phyloP scores from a whole-genome alignment of 1,140 invertebrate genomes.

The Drosophila simulans region DNA sequence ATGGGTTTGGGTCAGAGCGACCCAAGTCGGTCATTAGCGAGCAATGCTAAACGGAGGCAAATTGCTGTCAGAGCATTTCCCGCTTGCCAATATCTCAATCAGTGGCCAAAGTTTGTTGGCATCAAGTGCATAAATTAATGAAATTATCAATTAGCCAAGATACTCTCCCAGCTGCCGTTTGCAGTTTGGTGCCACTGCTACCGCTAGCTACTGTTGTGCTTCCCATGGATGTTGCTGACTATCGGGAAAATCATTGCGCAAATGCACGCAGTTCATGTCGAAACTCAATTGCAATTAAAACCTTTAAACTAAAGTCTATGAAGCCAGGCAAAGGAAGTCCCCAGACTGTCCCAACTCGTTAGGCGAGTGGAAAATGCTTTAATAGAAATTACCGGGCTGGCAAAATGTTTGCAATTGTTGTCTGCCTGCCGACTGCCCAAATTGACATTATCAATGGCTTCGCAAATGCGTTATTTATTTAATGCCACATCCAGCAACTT shows the following conservation, averaged over 20 bases:
- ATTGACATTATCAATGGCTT: conserved; percentile 61
- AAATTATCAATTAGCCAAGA: conserved; percentile 71
- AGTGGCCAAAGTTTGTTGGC: conserved; percentile 37
- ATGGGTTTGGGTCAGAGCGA: conserved; percentile 34
- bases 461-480: conserved; percentile 61
- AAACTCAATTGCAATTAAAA: conserved; percentile 80
- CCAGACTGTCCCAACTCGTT: conserved; percentile 44
- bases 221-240: conserved; percentile 26
- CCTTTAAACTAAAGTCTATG: conserved; percentile 50
- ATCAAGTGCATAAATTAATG: conserved; percentile 67
- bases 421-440: conserved; percentile 49
- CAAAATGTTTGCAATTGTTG: conserved; percentile 44
- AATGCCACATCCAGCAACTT: conserved; percentile 39
- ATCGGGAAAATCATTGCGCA: conserved; percentile 79
- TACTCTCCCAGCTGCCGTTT: conserved; percentile 18
- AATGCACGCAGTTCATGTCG: conserved; percentile 76
- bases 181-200: background rate
- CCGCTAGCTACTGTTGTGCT: conserved; percentile 9
- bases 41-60: conserved; percentile 60
- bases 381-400: conserved; percentile 64
- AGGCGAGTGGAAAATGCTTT: conserved; percentile 66
- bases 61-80: conserved; percentile 64
- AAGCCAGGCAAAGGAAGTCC: conserved; percentile 29
- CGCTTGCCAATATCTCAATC: conserved; percentile 55
- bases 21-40: conserved; percentile 36